Base-by-base conservation (phyloP, 2,888 invertebrate species). In the Amblyjoppa fuscipennis region DNA sequence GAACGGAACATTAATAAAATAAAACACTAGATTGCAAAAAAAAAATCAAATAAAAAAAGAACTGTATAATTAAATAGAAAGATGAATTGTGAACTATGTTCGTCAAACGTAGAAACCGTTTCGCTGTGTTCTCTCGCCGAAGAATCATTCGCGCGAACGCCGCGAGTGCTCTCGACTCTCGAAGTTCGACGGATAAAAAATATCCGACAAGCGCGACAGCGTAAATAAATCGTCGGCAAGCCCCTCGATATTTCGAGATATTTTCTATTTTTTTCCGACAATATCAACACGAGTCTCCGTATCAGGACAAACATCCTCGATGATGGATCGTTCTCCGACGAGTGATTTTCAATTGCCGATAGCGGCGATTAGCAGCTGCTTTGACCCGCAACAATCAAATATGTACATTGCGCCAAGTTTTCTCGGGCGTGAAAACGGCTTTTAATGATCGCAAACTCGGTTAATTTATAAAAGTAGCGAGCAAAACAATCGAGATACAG, bases 351-450 rank as follows among this genome's bases (percentile, higher is more conserved):
- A 64, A 64, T 5, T 16, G 5, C 34, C n/a, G 34, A 31, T 34
- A 64, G 31, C 64, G 34, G 28, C 64, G 31, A 16, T 64, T n/a
- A 56, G 61, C n/a, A 64, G 16, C 59, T 16, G 64, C 34, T 31
- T n/a, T 28, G 31, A 16, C 16, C 31, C 16, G 28, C 34, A 25
- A 16, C 64, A 34, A 7, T 34, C 31, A 34, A 64, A 64, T 34
- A n/a, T 64, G 64, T 64, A 28, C 59, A 13, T 59, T 16, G 45
- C 25, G 64, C 16, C 16, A 31, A 16, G 16, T 13, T 34, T 64
- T 64, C 34, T 64, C 64, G 64, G 16, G 64, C 64, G 64, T 64
- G 16, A 64, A 49, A 64, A 64, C 34, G 64, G 16, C 64, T 28
- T 31, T 64, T 64, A 64, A 64, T 64, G n/a, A 64, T 49, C 45